Evolutionary conservation across 2,797 vertebrate genomes (phyloP).

Genomic region (Amniataba percoides): DNA sequence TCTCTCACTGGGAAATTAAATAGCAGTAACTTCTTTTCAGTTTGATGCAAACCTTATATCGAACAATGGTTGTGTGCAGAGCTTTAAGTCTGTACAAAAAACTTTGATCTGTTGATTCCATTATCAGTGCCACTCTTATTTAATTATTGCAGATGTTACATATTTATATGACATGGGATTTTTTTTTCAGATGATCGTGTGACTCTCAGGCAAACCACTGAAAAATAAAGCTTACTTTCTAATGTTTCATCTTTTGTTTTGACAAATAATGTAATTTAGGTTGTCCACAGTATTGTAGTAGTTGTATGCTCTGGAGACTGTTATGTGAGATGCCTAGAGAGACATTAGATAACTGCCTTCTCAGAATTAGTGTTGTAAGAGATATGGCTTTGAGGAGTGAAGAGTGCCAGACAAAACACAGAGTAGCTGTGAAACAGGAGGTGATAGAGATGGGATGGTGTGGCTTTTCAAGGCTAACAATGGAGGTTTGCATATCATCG

Average conservation of each 20-base stretch:
- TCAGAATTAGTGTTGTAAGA: slow-evolving; percentile 15
- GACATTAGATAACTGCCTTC: background rate
- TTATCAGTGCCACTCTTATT: background rate
- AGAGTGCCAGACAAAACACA: slow-evolving; percentile 45
- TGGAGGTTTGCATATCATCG: slow-evolving; percentile 16
- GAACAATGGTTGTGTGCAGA: slow-evolving; percentile 5
- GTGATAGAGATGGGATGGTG: slow-evolving; percentile 2
- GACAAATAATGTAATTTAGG: background rate
- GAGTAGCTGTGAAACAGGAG: slow-evolving; percentile 36
- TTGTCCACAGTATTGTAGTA: background rate
- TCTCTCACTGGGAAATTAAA: slow-evolving; percentile 5
- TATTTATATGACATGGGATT: slow-evolving; percentile 29
- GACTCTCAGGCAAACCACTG: background rate
- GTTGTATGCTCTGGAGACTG: background rate
- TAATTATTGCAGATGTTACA: background rate
- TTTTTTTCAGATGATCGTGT: slow-evolving; percentile 8
- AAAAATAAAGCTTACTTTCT: slow-evolving; percentile 41
- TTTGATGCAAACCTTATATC: slow-evolving; percentile 1
- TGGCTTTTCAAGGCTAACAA: slow-evolving; percentile 36
- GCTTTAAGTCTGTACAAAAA: background rate
- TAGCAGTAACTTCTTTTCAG: background rate
- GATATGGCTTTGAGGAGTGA: slow-evolving; percentile 9
- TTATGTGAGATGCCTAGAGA: background rate
- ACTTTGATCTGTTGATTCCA: slow-evolving; percentile 9
- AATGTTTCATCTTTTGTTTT: background rate